Conservation (phyloP, 1,140 invertebrate genomes). For the Drosophila sp. region DNA sequence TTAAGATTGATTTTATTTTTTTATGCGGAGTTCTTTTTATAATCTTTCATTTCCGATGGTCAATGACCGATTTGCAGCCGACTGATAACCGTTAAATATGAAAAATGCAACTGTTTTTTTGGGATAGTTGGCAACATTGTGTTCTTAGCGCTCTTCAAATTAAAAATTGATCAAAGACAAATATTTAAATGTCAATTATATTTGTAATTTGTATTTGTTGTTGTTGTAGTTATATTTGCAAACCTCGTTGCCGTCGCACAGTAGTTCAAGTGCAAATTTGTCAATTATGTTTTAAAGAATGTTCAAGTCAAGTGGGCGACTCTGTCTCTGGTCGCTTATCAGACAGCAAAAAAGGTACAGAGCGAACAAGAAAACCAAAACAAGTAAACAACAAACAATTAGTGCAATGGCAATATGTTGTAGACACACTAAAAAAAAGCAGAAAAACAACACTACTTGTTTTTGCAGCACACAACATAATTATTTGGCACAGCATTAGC, state of each 20-base stretch:
- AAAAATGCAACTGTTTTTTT: background rate
- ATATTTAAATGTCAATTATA: background rate
- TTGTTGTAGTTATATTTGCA: slow-evolving; percentile 1
- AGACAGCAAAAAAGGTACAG: slow-evolving; percentile 10
- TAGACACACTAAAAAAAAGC: slow-evolving; percentile 23
- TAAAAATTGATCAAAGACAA: background rate
- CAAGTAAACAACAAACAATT: slow-evolving; percentile 72
- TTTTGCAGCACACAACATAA: slow-evolving; percentile 21
- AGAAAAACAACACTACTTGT: slow-evolving; percentile 17
- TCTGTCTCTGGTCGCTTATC: slow-evolving; percentile 54
- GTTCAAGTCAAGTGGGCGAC: slow-evolving; percentile 59
- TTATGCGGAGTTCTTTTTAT: background rate
- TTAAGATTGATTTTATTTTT: slow-evolving; percentile 13
- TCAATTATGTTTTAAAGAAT: slow-evolving; percentile 65
- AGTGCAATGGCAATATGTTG: slow-evolving; percentile 72
- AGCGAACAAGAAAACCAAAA: slow-evolving; percentile 21
- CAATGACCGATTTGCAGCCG: slow-evolving; percentile 34
- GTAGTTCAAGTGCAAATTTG: slow-evolving; percentile 82
- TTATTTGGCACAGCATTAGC: slow-evolving; percentile 29
- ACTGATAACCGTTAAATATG: slow-evolving; percentile 5
- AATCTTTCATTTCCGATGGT: slow-evolving; percentile 8
- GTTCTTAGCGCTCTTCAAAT: background rate
- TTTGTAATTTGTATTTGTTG: background rate
- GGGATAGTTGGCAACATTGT: background rate
- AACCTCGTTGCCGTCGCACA: slow-evolving; percentile 39